These are phyloP conservation scores for Agrypnus murinus DNA, from an alignment of 2,888 invertebrate species.

Conservation along the genomic window DNA sequence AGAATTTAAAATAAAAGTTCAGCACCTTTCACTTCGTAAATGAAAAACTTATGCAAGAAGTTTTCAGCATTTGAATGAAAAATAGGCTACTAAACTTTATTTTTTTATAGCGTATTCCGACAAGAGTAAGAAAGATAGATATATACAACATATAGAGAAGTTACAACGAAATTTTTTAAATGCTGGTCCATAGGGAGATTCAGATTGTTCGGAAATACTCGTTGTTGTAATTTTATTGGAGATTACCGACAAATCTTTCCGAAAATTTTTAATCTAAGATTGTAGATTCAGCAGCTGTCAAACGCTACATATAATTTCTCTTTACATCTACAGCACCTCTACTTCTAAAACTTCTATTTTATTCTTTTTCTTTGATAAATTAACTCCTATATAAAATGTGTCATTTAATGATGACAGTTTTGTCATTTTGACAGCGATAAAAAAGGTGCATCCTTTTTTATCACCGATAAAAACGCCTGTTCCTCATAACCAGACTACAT, in stretches of 20 bases:
- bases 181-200: not conserved
- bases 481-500: too few species aligned
- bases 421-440: too few species aligned
- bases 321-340: not conserved
- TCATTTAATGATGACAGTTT: too few species aligned
- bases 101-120: not conserved
- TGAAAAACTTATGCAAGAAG: constrained; percentile 19
- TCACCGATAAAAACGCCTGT: too few species aligned
- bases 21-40: constrained; percentile 41
- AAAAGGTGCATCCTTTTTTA: too few species aligned
- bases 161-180: not conserved
- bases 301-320: not conserved
- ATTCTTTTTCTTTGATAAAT: too few species aligned
- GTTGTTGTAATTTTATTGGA: too few species aligned
- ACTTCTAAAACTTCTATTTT: too few species aligned
- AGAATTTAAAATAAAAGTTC: constrained; percentile 3
- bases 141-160: not conserved
- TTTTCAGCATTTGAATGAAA: not conserved
- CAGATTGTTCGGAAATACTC: not conserved
- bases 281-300: not conserved
- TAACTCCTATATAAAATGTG: too few species aligned
- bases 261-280: not conserved
- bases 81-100: not conserved
- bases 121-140: not conserved
- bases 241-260: too few species aligned